Base-by-base conservation (phyloP, 92 coral and sea anemone genomes). In the Meandrina meandrites region DNA sequence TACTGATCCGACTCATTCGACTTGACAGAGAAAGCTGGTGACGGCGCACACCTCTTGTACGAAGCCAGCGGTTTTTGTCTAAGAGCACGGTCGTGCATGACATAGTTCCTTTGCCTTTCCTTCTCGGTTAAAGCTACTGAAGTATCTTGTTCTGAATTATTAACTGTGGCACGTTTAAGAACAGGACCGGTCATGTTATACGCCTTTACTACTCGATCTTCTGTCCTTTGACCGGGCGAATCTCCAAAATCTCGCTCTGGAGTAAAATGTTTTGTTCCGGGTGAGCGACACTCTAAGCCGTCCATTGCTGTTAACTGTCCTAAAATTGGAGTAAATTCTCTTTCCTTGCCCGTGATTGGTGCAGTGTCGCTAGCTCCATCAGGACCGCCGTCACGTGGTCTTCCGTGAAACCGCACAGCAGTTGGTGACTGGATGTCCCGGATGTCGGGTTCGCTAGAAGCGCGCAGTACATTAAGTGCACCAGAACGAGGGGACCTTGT, bases 341-440 rank as follows among this genome's bases (percentile, higher is more conserved):
- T 84, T 64, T 88, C 88, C 79, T 35, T 78, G 64, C 87, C 88
- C 68, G 88, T 81, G 86, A 81, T 17, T 75, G 80, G 87, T 81
- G 86, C 30, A 5, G 98, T 86, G 78, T 94, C 98, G 73, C 98
- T 94, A 8, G 91, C 96, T 51, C 98, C 98, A 76, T 94, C 98
- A 18, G 98, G 98, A n/a, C 93, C 94, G 54, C 90, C 89, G 48
- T 89, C 98, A 19, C 88, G 92, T 17, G 98, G 96, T 64, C 94
- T 94, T 28, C 90, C 83, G 30, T 72, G 89, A 53, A 78, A n/a
- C 45, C 76, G 82, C 51, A 37, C 47, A 21, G 70, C 18, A 45
- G n/a, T 19, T 31, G 48, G 82, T 60, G 82, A 76, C 31, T 62
- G 37, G 21, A 47, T 0, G 31, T 75, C 88, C 76, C 82, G 88